Evolutionary conservation across 2,888 invertebrate genomes (phyloP).

Genomic region (Saturnia pavonia): DNA sequence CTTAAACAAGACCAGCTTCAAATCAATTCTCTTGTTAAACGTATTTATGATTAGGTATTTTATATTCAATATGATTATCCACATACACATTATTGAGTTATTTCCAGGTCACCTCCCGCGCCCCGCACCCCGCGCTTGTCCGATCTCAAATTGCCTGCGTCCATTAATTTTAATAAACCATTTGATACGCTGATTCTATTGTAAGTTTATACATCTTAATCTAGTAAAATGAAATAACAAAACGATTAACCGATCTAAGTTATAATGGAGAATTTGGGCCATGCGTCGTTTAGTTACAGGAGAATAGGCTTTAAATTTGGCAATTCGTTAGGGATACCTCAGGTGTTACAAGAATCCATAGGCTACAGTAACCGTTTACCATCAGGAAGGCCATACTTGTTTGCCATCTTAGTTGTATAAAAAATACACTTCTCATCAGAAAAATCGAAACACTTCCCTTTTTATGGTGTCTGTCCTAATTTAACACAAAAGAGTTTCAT

Average conservation of each 20-base stretch:
- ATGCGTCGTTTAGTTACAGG: no score
- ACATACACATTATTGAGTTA: background rate
- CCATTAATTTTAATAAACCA: slow-evolving; percentile 3
- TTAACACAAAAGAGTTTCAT: no score
- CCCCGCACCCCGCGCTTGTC: background rate
- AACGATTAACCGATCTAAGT: slow-evolving; percentile 14
- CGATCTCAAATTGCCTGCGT: slow-evolving; percentile 8
- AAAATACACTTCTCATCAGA: no score
- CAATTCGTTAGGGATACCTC: no score
- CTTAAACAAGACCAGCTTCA: background rate
- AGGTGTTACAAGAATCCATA: no score
- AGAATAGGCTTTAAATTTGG: no score
- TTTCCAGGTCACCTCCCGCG: background rate
- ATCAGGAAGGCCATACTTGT: no score
- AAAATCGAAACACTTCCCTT: no score
- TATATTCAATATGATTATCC: background rate
- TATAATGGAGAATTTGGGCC: slow-evolving; percentile 7
- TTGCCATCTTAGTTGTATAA: no score
- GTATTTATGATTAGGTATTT: background rate
- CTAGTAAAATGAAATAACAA: slow-evolving; percentile 20
- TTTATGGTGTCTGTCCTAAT: no score
- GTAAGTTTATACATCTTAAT: slow-evolving; percentile 15
- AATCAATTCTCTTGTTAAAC: background rate
- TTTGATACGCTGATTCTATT: slow-evolving; percentile 17
- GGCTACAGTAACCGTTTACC: no score